These are phyloP conservation scores for Heterohyrax brucei DNA, from an alignment of 2,797 vertebrate genomes.

Conservation along the genomic window DNA sequence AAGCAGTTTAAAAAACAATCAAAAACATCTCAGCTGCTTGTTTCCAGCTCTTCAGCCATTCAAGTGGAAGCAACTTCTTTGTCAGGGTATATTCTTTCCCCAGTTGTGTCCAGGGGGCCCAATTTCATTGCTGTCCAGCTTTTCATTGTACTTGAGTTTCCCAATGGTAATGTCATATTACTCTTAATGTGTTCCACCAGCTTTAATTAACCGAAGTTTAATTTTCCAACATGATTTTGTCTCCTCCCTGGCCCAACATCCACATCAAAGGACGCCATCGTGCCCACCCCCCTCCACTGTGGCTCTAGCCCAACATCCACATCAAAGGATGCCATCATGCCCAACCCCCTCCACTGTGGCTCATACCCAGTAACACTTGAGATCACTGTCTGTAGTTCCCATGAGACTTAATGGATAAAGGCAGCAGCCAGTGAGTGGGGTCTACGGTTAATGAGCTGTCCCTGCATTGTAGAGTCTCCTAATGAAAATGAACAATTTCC, in stretches of 20 bases:
- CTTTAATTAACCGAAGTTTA: slow-evolving; percentile 89
- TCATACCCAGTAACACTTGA: background rate
- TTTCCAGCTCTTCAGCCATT: background rate
- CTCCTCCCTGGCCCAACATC: slow-evolving; percentile 72
- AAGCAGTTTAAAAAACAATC: background rate
- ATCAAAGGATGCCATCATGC: slow-evolving; percentile 63
- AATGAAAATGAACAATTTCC: background rate
- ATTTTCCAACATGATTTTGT: slow-evolving; percentile 77
- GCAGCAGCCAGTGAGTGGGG: background rate
- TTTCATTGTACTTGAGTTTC: slow-evolving; percentile 85
- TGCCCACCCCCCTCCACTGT: background rate
- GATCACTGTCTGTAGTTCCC: background rate
- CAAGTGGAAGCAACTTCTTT: background rate
- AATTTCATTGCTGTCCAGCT: slow-evolving; percentile 90
- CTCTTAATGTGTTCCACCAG: slow-evolving; percentile 85
- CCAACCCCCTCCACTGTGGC: background rate
- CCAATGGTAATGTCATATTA: slow-evolving; percentile 85
- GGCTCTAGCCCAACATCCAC: slow-evolving; percentile 70
- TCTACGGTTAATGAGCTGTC: background rate
- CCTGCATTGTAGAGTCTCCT: background rate
- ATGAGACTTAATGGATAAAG: fast-evolving
- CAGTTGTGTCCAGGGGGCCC: slow-evolving; percentile 88
- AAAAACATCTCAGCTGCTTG: background rate
- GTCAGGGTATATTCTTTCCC: slow-evolving; percentile 73
- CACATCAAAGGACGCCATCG: slow-evolving; percentile 66